phyloP scores from a whole-genome alignment of 2,888 invertebrate genomes.

The Steromphala cineraria region DNA sequence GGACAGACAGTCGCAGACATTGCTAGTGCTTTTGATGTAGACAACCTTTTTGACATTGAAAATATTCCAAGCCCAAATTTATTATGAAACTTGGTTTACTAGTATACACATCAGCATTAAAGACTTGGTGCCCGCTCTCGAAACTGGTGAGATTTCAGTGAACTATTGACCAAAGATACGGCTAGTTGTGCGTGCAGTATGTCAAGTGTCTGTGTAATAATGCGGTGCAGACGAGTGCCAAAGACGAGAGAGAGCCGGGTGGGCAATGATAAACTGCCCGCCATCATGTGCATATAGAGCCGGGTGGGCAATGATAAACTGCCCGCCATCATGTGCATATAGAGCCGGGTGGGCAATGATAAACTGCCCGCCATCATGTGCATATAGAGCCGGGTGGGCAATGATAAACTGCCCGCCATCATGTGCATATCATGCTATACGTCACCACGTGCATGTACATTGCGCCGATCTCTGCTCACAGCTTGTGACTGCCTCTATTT shows the following conservation, averaged over 20 bases:
- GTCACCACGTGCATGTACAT: background rate
- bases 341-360: too few species aligned
- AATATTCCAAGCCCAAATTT: conserved; percentile 62
- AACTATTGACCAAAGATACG: too few species aligned
- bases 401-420: background rate
- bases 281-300: background rate
- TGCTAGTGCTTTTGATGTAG: conserved; percentile 65
- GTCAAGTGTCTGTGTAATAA: too few species aligned
- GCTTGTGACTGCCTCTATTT: background rate
- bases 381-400: too few species aligned
- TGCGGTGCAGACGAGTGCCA: background rate
- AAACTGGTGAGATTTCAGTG: too few species aligned
- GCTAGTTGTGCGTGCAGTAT: too few species aligned
- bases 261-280: background rate
- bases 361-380: background rate
- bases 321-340: too few species aligned
- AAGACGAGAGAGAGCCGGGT: background rate
- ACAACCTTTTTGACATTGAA: conserved; percentile 70
- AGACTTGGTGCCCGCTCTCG: too few species aligned
- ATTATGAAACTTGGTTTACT: conserved; percentile 3
- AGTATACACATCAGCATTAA: conserved; percentile 6
- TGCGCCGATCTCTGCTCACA: background rate
- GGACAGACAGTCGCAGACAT: conserved; percentile 59
- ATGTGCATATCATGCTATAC: too few species aligned
- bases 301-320: too few species aligned